phyloP scores from a whole-genome alignment of 2,797 vertebrate species.

The Pangasius djambal region DNA sequence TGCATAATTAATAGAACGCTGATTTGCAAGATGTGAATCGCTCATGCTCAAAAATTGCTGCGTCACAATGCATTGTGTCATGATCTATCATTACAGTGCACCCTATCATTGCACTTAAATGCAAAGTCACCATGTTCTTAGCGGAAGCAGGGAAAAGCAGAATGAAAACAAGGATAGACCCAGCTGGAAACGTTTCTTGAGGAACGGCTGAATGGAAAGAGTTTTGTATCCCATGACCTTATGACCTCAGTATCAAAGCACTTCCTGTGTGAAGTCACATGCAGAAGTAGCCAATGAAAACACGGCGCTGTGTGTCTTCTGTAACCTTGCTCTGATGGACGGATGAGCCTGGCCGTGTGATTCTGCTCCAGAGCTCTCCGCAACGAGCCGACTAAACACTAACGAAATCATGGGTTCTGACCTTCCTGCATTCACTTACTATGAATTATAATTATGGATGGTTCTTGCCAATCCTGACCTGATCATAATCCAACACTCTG shows the following conservation, averaged over 20 bases:
- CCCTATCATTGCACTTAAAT: too few species aligned
- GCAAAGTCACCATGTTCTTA: neutral
- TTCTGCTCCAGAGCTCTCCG: neutral
- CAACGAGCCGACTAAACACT: neutral
- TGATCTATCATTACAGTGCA: too few species aligned
- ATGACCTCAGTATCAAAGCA: conserved; percentile 35
- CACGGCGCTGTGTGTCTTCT: conserved; percentile 11
- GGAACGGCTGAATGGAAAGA: neutral
- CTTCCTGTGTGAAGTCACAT: conserved; percentile 41
- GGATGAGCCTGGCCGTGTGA: neutral
- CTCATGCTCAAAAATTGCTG: neutral
- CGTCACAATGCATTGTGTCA: neutral
- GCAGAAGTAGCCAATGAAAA: conserved; percentile 35
- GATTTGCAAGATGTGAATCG: neutral
- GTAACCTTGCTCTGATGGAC: neutral
- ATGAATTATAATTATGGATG: neutral
- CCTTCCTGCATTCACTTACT: neutral
- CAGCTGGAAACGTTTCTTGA: neutral
- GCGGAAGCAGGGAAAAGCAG: neutral
- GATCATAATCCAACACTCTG: neutral
- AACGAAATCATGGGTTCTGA: neutral
- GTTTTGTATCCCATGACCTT: conserved; percentile 36
- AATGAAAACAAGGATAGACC: neutral
- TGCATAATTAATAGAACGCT: neutral
- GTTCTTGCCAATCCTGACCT: neutral